Evolutionary conservation across 1,140 invertebrate species (phyloP), one percentile per base, ranked within the genome.

Genomic region (Drosophila sucinea): DNA sequence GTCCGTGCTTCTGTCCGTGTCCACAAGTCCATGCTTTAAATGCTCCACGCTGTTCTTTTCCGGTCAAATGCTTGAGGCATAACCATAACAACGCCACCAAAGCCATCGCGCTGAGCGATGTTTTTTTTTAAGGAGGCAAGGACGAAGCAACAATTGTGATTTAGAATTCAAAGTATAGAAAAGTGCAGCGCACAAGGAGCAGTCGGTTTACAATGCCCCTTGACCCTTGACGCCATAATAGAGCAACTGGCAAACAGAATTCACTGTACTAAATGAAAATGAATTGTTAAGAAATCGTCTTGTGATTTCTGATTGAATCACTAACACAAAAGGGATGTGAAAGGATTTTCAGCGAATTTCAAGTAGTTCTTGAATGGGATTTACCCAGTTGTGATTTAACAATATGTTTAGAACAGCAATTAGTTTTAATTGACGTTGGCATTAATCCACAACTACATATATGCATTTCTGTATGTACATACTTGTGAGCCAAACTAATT

Each of bases 11-110:
- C 41, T 41, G 40, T 41, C 60, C 41, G 11, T 47, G 56, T 69
- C 61, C 56, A 67, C 57, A 73, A 77, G 75, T 68, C 70, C 66
- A 65, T 60, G 65, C 77, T 86, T 86, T 86, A 87, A 86, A 86
- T 79, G 79, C 68, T 68, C 47, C 77, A 76, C 62, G 60, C 68
- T 73, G 57, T 78, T 70, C 57, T 54, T 76, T 75, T 73, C 79
- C 79, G 82, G 82, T 86, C 83, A 86, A 86, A 79, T 73, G 83
- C 60, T 76, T 68, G 65, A 83, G 83, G 75, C 83, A 87, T 82
- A 86, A 87, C 82, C 82, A 86, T 86, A 86, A 86, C 82, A 82
- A 86, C 82, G 75, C 54, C 55, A 55, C 41, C 55, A 67, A 73
- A 60, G 62, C 75, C 67, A 78, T 66, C 55, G 70, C 70, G 62